Evolutionary conservation across 2,797 vertebrate species (phyloP).

Genomic region (Xyrichtys novacula): DNA sequence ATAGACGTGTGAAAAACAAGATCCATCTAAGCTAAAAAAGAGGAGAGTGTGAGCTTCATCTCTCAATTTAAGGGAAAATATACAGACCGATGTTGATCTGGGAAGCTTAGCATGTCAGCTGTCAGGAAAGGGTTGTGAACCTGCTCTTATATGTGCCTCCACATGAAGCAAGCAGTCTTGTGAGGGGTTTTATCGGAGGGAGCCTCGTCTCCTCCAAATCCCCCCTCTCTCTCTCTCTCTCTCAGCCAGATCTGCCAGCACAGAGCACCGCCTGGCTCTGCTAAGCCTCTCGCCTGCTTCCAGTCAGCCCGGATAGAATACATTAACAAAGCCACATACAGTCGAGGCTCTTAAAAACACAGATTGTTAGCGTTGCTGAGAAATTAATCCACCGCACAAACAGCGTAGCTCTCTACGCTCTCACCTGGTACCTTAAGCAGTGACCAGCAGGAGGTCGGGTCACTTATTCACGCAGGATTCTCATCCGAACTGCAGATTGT

Average conservation of each 20-base stretch:
- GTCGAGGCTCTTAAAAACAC: conserved; percentile 42
- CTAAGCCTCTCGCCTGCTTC: conserved; percentile 58
- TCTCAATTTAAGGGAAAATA: conserved; percentile 26
- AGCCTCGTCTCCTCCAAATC: conserved; percentile 59
- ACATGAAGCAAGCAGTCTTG: conserved; percentile 32
- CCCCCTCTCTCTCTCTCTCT: conserved; percentile 44
- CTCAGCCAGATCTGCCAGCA: conserved; percentile 51
- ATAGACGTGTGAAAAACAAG: not conserved
- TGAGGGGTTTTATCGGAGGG: conserved; percentile 38
- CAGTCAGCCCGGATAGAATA: conserved; percentile 60
- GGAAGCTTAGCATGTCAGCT: conserved; percentile 32
- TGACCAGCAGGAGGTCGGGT: conserved; percentile 14
- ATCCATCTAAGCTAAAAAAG: not conserved
- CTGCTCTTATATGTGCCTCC: conserved; percentile 15
- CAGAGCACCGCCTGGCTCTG: conserved; percentile 38
- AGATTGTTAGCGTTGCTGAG: conserved; percentile 28
- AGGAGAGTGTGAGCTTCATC: not conserved
- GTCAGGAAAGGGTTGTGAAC: conserved; percentile 1
- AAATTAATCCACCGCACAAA: conserved; percentile 42
- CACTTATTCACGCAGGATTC: not conserved
- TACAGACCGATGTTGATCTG: conserved; percentile 22
- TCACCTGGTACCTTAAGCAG: conserved; percentile 4
- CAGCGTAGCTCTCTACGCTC: not conserved
- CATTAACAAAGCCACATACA: conserved; percentile 62
- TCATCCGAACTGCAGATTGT: conserved; percentile 9